These are phyloP conservation scores for Pristionchus arcanus DNA, from an alignment of 2,888 invertebrate genomes.

Conservation along the genomic window DNA sequence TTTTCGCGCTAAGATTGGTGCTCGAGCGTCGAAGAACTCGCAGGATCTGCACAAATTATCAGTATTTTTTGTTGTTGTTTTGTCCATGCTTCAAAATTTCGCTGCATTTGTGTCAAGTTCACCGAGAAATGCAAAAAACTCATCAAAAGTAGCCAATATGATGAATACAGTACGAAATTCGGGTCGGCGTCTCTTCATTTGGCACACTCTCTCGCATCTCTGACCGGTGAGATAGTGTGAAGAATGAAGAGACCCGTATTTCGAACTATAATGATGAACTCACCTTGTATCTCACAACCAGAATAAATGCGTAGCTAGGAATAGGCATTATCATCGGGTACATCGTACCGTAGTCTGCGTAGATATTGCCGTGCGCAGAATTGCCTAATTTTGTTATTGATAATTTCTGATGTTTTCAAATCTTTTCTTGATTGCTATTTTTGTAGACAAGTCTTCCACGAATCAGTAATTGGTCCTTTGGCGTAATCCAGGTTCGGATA, in stretches of 20 bases:
- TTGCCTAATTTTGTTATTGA: too few relatives aligned
- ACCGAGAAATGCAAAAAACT: too few relatives aligned
- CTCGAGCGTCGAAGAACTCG: not conserved
- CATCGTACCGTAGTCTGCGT: not conserved
- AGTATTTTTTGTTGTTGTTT: too few relatives aligned
- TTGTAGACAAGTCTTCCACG: not conserved
- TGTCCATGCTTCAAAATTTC: too few relatives aligned
- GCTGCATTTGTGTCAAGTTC: too few relatives aligned
- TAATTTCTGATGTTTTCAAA: too few relatives aligned
- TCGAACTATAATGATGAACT: not conserved
- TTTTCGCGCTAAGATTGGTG: not conserved
- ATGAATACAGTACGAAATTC: too few relatives aligned
- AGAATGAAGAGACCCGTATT: not conserved
- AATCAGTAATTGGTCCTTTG: not conserved
- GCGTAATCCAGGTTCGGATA: not conserved
- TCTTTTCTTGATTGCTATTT: not conserved
- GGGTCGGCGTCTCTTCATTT: too few relatives aligned
- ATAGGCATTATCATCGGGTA: not conserved
- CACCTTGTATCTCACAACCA: not conserved
- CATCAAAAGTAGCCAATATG: too few relatives aligned
- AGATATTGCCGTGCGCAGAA: not conserved
- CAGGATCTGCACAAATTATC: not conserved
- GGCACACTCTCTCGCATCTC: too few relatives aligned
- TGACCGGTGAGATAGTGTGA: too few relatives aligned
- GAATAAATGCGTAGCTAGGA: constrained; percentile 1